A percentile compares a stretch with the other conserved stretches of the same genome.
phyloP scores from a whole-genome alignment of 2,113 vertebrate species.

The Tyrannus savana region DNA sequence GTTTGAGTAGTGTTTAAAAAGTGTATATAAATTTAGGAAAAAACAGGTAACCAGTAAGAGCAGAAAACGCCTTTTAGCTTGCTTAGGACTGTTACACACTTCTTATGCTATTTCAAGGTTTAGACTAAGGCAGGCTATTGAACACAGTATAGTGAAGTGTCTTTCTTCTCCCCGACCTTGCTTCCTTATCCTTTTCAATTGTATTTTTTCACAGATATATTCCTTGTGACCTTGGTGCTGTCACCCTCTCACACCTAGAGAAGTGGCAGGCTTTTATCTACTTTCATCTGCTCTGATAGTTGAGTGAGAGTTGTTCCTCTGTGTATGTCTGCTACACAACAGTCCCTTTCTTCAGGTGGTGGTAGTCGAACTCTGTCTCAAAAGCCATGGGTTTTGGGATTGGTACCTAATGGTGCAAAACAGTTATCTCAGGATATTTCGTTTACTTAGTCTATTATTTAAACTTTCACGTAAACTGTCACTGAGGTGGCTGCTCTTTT shows the following conservation, averaged over 20 bases:
- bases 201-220: not conserved
- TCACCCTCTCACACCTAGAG: accelerated
- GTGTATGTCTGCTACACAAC: not conserved
- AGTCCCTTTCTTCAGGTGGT: not conserved
- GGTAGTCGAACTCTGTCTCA: not conserved
- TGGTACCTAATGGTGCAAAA: not conserved
- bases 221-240: not conserved
- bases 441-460: not conserved
- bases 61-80: not conserved
- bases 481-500: not conserved
- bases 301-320: not conserved
- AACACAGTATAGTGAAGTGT: not conserved
- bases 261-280: not conserved
- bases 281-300: not conserved
- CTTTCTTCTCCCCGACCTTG: not conserved
- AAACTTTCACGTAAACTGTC: not conserved
- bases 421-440: not conserved
- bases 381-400: not conserved
- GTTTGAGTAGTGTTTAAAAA: not conserved
- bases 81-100: not conserved
- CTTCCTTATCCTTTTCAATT: not conserved
- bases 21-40: not conserved
- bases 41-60: not conserved
- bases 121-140: not conserved
- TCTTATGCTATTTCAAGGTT: not conserved